phyloP scores from a whole-genome alignment of 2,113 vertebrate genomes.

The Atrichornis clamosus region DNA sequence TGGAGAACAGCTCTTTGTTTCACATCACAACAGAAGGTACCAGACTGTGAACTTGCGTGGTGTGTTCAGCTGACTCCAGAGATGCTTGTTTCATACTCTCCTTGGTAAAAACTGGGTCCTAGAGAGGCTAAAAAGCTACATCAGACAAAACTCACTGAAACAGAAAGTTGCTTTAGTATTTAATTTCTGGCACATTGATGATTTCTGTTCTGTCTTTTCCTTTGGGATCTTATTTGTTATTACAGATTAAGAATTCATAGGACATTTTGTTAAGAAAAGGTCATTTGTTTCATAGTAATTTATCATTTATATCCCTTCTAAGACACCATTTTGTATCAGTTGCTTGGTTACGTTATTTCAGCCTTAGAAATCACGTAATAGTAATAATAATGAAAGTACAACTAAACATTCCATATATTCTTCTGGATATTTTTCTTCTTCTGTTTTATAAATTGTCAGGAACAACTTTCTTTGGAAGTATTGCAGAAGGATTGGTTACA shows the following conservation, averaged over 20 bases:
- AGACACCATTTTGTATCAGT: not conserved
- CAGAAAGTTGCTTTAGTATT: not conserved
- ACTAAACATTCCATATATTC: not conserved
- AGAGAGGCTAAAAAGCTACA: not conserved
- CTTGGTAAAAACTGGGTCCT: not conserved
- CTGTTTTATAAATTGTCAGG: not conserved
- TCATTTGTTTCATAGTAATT: not conserved
- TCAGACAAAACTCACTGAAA: not conserved
- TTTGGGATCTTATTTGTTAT: not conserved
- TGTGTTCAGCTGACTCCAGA: not conserved
- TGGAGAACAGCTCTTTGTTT: not conserved
- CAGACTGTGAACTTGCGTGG: not conserved
- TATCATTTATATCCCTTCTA: not conserved
- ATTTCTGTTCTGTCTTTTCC: not conserved
- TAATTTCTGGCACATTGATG: not conserved
- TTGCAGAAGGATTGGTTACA: not conserved
- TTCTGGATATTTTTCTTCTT: not conserved
- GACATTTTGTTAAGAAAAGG: conserved; percentile 27
- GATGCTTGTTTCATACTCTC: not conserved
- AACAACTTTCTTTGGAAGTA: not conserved
- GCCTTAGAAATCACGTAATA: not conserved
- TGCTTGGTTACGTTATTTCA: not conserved
- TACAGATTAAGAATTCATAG: not conserved
- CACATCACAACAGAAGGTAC: not conserved
- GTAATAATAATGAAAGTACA: not conserved